Evolutionary conservation across 1,140 invertebrate species (phyloP).

Genomic region (Paraescarpia echinospica): DNA sequence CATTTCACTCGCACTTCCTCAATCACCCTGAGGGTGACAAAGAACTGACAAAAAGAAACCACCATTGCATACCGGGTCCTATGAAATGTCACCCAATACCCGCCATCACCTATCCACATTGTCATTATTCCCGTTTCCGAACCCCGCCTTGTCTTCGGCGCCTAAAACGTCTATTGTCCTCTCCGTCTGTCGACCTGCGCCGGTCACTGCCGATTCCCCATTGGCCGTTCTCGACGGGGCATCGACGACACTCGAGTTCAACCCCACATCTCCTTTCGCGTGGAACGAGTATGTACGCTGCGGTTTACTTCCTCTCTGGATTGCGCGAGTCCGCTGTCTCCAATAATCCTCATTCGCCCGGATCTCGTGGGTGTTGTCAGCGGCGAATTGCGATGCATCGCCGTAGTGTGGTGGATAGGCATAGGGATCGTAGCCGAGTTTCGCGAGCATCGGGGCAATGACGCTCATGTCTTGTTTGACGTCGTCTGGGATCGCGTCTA

Average conservation of each 20-base stretch:
- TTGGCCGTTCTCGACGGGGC: no score
- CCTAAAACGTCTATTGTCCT: neutral
- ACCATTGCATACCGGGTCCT: neutral
- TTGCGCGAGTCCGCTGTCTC: neutral
- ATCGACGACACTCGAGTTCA: neutral
- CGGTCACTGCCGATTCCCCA: neutral
- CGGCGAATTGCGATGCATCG: conserved; percentile 66
- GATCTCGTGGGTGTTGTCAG: conserved; percentile 16
- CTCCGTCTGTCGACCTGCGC: neutral
- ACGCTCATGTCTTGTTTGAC: conserved; percentile 85
- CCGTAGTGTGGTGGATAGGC: conserved; percentile 91
- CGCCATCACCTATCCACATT: neutral
- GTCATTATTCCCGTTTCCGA: neutral
- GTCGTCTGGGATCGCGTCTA: conserved; percentile 86
- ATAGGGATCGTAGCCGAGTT: conserved; percentile 87
- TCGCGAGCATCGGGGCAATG: conserved; percentile 85
- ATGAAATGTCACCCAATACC: neutral
- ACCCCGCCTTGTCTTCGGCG: neutral
- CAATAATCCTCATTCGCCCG: conserved; percentile 18
- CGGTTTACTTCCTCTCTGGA: neutral
- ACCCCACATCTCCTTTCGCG: neutral
- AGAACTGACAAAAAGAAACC: neutral
- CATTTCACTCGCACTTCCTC: no score
- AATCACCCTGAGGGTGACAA: neutral
- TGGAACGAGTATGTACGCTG: neutral